Evolutionary conservation across 2,113 vertebrate species (phyloP), one percentile per base, ranked within the genome.

Genomic region (Lepisosteus oculatus): DNA sequence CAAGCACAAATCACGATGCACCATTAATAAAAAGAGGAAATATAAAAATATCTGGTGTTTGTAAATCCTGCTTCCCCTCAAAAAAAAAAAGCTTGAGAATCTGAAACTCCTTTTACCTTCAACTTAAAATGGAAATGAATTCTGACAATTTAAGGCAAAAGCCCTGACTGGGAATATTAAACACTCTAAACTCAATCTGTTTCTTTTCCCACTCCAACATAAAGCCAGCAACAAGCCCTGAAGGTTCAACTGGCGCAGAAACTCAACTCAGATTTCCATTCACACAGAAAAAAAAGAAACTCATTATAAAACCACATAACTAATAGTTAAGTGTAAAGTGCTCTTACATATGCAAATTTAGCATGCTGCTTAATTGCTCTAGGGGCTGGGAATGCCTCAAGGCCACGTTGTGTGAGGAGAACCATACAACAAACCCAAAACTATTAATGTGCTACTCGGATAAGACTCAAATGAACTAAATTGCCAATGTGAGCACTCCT

Each of bases 301-400:
- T 55, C 64, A 41, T 6, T 15, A 43, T 61, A 8, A 44, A 55
- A 65, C 59, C 55, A 74, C 44, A 54, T 43, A 59, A 68, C 57
- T 14, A 15, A 55, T 13, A 13, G 41, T 13, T 12, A 68, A 61
- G 45, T 61, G 71, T 47, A 55, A 55, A 47, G 43, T 4, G n/a
- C 66, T 63, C 67, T 73, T 70, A 75, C 61, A 78, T n/a, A 67
- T 63, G 69, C 63, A 77, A 70, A 71, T 67, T 3, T 65, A 72
- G 65, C 42, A 64, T 42, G 43, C n/a, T 3, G 41, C 64, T 66
- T 71, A 67, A 67, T 62, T 45, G 9, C 47, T 56, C 6, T n/a
- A 14, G 72, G 6, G 44, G 70, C 47, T 51, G 55, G 15, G 29
- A 11, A 56, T 12, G 45, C 17, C 62, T 55, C 51, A 45, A n/a